A percentile compares a stretch with the other conserved stretches of the same genome.
These are phyloP conservation scores for Chelon auratus DNA, from an alignment of 2,797 vertebrate genomes.

Conservation along the genomic window DNA sequence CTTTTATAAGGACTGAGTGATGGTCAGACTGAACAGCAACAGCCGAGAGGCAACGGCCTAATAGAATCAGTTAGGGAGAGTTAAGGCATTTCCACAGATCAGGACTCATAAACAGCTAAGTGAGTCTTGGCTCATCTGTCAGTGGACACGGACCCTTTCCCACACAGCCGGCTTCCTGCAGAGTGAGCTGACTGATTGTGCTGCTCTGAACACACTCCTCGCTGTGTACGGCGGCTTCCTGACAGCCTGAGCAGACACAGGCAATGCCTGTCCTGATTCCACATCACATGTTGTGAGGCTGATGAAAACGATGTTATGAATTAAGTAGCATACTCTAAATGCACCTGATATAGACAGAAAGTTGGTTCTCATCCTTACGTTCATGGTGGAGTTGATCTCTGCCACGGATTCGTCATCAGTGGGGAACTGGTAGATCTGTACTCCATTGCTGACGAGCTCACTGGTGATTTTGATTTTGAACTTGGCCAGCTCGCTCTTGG, in stretches of 20 bases:
- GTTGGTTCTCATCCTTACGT: constrained; percentile 84
- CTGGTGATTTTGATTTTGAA: constrained; percentile 99
- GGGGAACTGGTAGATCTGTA: constrained; percentile 99
- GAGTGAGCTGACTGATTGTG: constrained; percentile 50
- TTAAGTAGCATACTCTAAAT: not conserved
- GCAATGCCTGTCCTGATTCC: constrained; percentile 43
- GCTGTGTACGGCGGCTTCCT: constrained; percentile 55
- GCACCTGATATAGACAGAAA: not conserved
- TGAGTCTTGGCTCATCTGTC: constrained; percentile 46
- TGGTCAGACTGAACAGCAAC: constrained; percentile 8
- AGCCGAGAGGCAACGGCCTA: constrained; percentile 6
- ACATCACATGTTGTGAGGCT: constrained; percentile 20
- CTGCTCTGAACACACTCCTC: constrained; percentile 37
- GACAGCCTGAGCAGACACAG: constrained; percentile 56
- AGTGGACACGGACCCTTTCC: constrained; percentile 52
- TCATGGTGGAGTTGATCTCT: constrained; percentile 99
- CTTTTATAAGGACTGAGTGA: constrained; percentile 2
- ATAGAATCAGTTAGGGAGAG: constrained; percentile 23
- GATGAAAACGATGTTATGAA: not conserved
- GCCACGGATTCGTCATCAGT: constrained; percentile 97
- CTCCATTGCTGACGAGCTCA: constrained; percentile 97
- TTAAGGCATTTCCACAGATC: constrained; percentile 34
- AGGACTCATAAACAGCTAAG: constrained; percentile 32
- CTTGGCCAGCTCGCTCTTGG: constrained; percentile 97
- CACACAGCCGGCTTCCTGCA: constrained; percentile 73